Base-by-base conservation (phyloP, 2,888 invertebrate genomes). In the Agrotis puta region DNA sequence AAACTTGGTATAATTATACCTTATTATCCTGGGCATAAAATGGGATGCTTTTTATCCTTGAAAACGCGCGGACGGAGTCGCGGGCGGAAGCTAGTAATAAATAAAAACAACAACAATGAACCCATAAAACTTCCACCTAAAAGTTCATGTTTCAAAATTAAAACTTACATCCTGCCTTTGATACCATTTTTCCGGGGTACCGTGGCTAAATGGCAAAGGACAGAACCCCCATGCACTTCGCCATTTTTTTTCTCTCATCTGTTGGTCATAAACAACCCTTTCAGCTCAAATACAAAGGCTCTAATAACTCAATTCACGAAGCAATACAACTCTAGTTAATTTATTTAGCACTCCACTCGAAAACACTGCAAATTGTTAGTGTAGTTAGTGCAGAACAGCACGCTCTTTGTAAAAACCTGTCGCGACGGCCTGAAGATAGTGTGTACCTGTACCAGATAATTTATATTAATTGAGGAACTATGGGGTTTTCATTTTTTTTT, bases 401-500 rank as follows among this genome's bases (percentile, higher is more conserved):
- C 27, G 64, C 57, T 43, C 64, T 66, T 82, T 56, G 65, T 85
- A 73, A 85, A 86, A 91, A 93, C 92, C 92, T 92, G 84, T 89
- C 86, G 53, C 81, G 85, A 56, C 79, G 85, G 68, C 76, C 76
- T 4, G 91, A 81, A 47, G 91, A 83, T 81, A 90, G 83, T 27
- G 87, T 90, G 89, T 93, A 93, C 92, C 92, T 93, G 92, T 50
- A 81, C 80, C 87, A 83, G 90, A 89, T 81, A 85, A 81, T 81
- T 70, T 70, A 43, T 66, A 72, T 70, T 72, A 72, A 45, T 70
- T 57, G 11, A 11, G 18, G 16, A 24, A 67, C 16, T 16, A 22
- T 39, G 39, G 7, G 33, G 7, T n/a, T n/a, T n/a, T n/a, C n/a
- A n/a, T n/a, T n/a, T n/a, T n/a, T n/a, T n/a, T n/a, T n/a, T n/a